These are phyloP conservation scores for Lycopodina hypogea DNA, from an alignment of 37 sponge, comb jelly and placozoan species.

Conservation along the genomic window DNA sequence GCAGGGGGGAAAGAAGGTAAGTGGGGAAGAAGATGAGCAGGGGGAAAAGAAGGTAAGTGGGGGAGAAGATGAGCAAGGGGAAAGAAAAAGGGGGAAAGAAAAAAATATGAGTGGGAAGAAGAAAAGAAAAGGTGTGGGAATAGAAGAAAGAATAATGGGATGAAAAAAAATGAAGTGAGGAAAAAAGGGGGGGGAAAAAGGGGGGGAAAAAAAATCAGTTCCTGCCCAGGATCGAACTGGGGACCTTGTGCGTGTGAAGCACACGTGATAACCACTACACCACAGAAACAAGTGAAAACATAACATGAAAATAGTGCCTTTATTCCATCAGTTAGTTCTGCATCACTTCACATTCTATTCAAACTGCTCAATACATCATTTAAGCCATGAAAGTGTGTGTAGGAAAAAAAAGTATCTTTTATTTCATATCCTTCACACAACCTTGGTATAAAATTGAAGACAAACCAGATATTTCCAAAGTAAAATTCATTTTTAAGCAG, in stretches of 20 bases:
- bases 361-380: no score
- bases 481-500: no score
- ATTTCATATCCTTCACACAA: no score
- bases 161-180: slow-evolving; percentile 1
- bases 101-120: background rate
- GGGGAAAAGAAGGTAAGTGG: background rate
- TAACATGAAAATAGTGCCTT: no score
- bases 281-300: slow-evolving; percentile 39
- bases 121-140: no score
- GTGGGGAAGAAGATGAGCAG: background rate
- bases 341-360: no score
- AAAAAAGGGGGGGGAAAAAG: background rate
- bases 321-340: no score
- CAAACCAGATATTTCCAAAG: no score
- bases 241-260: slow-evolving; percentile 80
- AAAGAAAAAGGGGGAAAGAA: background rate
- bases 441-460: no score
- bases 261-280: slow-evolving; percentile 85
- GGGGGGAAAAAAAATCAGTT: slow-evolving; percentile 17
- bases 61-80: background rate
- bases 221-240: slow-evolving; percentile 77
- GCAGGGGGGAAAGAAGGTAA: background rate
- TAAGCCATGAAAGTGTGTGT: no score
- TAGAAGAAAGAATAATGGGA: background rate
- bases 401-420: no score